phyloP scores from a whole-genome alignment of 2,888 invertebrate species.

The Dryomyza anilis region DNA sequence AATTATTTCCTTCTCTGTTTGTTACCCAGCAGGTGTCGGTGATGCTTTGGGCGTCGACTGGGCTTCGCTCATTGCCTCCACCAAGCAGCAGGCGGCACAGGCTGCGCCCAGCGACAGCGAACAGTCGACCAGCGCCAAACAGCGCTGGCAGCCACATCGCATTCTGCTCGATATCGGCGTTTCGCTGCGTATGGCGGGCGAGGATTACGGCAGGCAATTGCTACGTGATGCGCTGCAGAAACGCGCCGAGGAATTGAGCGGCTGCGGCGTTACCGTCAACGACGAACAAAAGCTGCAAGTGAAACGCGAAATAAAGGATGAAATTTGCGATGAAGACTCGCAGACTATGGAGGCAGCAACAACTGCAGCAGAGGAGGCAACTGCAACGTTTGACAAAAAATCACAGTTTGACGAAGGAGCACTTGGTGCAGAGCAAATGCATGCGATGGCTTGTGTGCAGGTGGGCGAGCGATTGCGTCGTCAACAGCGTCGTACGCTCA shows the following conservation, averaged over 20 bases:
- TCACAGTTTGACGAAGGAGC: constrained; percentile 12
- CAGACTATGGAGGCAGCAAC: constrained; percentile 28
- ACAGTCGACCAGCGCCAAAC: constrained; percentile 67
- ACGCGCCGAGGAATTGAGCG: constrained; percentile 44
- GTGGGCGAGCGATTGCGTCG: constrained; percentile 68
- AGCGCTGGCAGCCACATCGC: constrained; percentile 80
- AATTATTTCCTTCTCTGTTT: background rate
- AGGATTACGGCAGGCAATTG: constrained; percentile 64
- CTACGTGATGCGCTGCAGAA: constrained; percentile 56
- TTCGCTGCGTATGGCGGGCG: constrained; percentile 78
- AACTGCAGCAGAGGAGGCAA: constrained; percentile 8
- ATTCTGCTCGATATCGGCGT: constrained; percentile 82
- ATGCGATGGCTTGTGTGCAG: constrained; percentile 63
- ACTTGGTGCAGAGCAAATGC: constrained; percentile 56
- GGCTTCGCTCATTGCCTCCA: constrained; percentile 86
- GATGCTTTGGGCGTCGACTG: constrained; percentile 96
- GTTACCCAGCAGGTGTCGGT: constrained; percentile 66
- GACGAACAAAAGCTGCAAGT: constrained; percentile 37
- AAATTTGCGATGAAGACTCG: constrained; percentile 39
- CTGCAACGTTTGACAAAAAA: background rate
- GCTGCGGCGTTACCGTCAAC: no score
- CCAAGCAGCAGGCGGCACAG: constrained; percentile 59
- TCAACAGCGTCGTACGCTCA: constrained; percentile 67
- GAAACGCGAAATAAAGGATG: constrained; percentile 41
- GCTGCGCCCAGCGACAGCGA: constrained; percentile 49